Base-by-base conservation (phyloP, 37 sponge, comb jelly and placozoan species). In the Haliclona indistincta region DNA sequence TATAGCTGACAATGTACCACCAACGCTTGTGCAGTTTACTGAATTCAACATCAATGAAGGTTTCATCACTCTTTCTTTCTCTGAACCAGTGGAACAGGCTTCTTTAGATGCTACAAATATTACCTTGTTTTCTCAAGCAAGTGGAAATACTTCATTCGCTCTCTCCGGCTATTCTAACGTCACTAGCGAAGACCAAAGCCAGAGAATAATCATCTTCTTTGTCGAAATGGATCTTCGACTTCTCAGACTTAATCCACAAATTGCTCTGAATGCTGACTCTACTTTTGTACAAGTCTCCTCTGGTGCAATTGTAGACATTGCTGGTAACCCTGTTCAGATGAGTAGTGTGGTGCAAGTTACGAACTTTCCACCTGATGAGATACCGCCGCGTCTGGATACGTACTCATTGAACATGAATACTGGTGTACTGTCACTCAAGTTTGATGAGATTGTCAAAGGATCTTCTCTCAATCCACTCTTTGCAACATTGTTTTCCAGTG, bases 371-470 rank as follows among this genome's bases (percentile, higher is more conserved):
- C 73, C 86, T 45, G 96, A 95, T 40, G 68, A 67, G 6, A 88
- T 86, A 3, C 33, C 79, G 28, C 96, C 96, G 36, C 1, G 2
- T 0, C 69, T 95, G 23, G 56, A 70, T 7, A 76, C 43, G 13
- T 82, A 64, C 62, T 72, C 64, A 0, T 67, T 95, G 41, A 84
- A 95, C 54, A 86, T 95, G 82, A 81, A 91, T 55, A 28, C n/a
- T 20, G 91, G 91, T 33, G 35, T 66, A 6, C 44, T 95, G 56
- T 76, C 56, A 29, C 54, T 95, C 23, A 68, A 86, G 13, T 95
- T 95, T 78, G 70, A 75, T 86, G 92, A 95, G 74, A 84, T 74
- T 62, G 89, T 95, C 0, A 54, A 68, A 67, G 76, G 44, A 20
- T 20, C 84, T 28, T 36, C 77, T 47, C 22, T 91, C 19, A 60